Evolutionary conservation across 2,797 vertebrate species (phyloP), one percentile per base, ranked within the genome.

Genomic region (Premnoplex brunnescens): DNA sequence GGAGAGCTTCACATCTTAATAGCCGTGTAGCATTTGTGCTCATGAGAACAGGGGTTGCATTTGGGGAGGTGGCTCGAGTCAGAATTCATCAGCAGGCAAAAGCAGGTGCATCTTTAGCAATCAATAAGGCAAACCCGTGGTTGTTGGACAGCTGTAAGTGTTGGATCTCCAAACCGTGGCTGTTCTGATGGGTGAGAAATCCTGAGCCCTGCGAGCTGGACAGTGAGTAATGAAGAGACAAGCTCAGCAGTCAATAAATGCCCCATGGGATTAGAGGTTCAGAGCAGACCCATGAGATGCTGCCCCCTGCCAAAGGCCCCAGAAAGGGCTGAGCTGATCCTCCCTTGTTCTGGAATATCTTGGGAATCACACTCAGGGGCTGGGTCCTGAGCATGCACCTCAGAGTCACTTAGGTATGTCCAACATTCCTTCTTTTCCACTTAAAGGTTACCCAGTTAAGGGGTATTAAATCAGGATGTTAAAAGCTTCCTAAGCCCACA

Each of bases 181-280:
- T 36, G 56, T 49, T 85, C 46, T 60, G 89, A 64, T 80, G 56
- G 60, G 34, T 56, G 75, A 77, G 82, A 85, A 94, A 85, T 74
- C 46, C 48, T 66, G 27, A 56, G 48, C 88, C 34, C 28, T 51
- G 49, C 26, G 15, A 30, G 64, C 69, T 37, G 66, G 86, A 64
- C 83, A 85, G 89, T 52, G 58, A 90, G 83, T 37, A 94, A 87
- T 94, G 85, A 85, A 69, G 23, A 58, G 43, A 81, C 71, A 85
- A 81, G 43, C 52, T 71, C 46, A 69, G 64, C 26, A 78, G 75
- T 95, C 89, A 88, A 81, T 92, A 88, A 77, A 90, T 44, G 37
- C 48, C 83, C 71, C 66, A 9, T 0, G 5, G 79, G 46, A 94
- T 88, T 88, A 69, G 28, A 64, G n/a, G 46, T 60, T 74, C 43